phyloP scores from a whole-genome alignment of 2,797 vertebrate genomes.

The Cryptoprocta ferox region DNA sequence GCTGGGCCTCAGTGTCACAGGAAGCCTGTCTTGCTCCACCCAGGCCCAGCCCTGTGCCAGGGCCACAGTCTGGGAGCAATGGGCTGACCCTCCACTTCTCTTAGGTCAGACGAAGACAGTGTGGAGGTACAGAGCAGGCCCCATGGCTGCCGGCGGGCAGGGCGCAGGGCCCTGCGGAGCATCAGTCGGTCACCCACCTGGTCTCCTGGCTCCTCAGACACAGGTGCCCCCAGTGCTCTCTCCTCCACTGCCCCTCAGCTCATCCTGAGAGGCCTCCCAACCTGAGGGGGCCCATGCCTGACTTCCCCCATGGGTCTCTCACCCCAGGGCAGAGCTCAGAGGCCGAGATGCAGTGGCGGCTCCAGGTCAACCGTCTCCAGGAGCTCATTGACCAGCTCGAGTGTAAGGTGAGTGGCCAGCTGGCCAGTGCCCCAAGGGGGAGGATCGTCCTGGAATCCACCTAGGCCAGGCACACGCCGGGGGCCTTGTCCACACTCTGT shows the following conservation, averaged over 20 bases:
- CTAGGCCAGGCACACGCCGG: neutral
- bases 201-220: conserved; percentile 82
- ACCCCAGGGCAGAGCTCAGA: conserved; percentile 88
- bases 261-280: neutral
- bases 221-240: conserved; percentile 84
- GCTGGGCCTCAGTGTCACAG: neutral
- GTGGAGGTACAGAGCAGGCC: conserved; percentile 83
- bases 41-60: neutral
- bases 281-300: neutral
- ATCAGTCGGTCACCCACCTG: conserved; percentile 88
- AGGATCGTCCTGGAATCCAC: neutral
- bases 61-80: neutral
- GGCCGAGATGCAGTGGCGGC: conserved; percentile 92
- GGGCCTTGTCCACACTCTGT: neutral
- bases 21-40: neutral
- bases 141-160: conserved; percentile 88
- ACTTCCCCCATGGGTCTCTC: neutral
- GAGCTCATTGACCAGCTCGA: conserved; percentile 96
- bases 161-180: conserved; percentile 90
- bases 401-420: conserved; percentile 89
- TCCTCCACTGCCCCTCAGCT: neutral
- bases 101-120: conserved; percentile 86
- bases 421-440: neutral
- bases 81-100: neutral
- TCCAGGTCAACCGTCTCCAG: conserved; percentile 95